Evolutionary conservation across 1,140 invertebrate species (phyloP).

Genomic region (Zophobas atratus): DNA sequence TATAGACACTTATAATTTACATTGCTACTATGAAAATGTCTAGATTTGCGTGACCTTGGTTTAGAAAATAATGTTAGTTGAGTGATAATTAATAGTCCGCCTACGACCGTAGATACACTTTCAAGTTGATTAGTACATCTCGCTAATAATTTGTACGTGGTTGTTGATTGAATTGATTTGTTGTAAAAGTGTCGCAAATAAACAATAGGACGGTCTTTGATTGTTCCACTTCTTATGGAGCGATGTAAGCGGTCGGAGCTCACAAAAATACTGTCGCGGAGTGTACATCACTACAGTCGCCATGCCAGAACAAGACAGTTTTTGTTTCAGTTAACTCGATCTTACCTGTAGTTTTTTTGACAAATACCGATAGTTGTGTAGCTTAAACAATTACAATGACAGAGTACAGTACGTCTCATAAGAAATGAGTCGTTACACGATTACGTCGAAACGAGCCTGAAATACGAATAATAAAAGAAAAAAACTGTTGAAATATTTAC

Average conservation of each 20-base stretch:
- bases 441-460: not conserved
- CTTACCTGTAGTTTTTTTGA: conserved; percentile 47
- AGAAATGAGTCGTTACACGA: conserved; percentile 19
- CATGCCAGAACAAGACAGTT: conserved; percentile 47
- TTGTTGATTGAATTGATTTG: no score
- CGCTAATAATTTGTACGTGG: no score
- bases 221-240: no score
- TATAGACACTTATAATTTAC: no score
- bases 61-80: no score
- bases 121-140: no score
- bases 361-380: conserved; percentile 47
- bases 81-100: no score
- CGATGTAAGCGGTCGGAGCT: not conserved
- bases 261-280: conserved; percentile 18
- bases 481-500: conserved; percentile 15
- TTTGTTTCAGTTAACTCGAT: conserved; percentile 47
- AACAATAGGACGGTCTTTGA: no score
- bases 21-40: no score
- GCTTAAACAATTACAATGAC: conserved; percentile 48
- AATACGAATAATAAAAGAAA: conserved; percentile 1
- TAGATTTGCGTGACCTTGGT: no score
- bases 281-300: conserved; percentile 43
- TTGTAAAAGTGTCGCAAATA: no score
- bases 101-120: no score
- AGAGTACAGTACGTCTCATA: conserved; percentile 28